Conservation (phyloP, 2,888 invertebrate genomes). For the Adelognathus sp. region DNA sequence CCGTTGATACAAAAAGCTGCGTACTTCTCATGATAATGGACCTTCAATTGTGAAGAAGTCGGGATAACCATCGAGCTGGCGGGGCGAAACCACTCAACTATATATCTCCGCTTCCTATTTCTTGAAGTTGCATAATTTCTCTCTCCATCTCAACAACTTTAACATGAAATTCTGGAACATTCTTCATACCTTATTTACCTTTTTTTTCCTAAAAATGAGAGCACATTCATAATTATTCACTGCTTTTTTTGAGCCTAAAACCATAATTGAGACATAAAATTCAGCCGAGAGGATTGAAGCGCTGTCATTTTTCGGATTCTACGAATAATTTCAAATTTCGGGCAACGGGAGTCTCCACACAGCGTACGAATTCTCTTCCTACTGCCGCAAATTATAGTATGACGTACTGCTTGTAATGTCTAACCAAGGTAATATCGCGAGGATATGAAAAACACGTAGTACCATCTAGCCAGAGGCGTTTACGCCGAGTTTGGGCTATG, state of each 20-base stretch:
- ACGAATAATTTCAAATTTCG: too few species aligned
- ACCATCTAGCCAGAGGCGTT: conserved; percentile 5
- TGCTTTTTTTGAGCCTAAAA: too few species aligned
- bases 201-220: too few species aligned
- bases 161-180: too few species aligned
- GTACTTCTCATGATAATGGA: background rate
- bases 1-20: background rate
- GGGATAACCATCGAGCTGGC: background rate
- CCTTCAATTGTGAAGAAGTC: background rate
- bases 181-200: too few species aligned
- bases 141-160: too few species aligned
- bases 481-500: conserved; percentile 23
- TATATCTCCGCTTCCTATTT: background rate
- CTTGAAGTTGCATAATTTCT: background rate
- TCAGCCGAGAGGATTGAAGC: too few species aligned
- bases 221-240: too few species aligned
- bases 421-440: conserved; percentile 50
- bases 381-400: background rate
- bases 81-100: too few species aligned
- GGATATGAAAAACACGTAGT: conserved; percentile 41
- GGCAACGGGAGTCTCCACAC: background rate
- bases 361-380: background rate
- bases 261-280: too few species aligned
- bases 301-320: too few species aligned
- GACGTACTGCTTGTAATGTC: conserved; percentile 42